phyloP scores from a whole-genome alignment of 92 coral and sea anemone genomes.

The Phenganax marumi region DNA sequence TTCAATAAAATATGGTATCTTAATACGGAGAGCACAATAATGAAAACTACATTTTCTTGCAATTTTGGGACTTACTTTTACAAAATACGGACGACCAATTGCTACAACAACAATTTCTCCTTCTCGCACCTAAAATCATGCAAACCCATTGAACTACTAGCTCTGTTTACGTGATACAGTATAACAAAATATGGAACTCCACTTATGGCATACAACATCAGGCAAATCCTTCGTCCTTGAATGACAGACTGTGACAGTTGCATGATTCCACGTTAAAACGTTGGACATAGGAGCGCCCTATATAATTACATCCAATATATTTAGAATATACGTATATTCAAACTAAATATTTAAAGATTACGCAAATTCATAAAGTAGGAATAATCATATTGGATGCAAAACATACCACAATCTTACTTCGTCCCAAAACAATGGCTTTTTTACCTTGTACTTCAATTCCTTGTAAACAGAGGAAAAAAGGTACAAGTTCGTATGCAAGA shows the following conservation, averaged over 20 bases:
- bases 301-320: neutral
- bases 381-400: neutral
- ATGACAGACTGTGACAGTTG: conserved; percentile 96
- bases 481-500: neutral
- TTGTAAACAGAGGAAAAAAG: neutral
- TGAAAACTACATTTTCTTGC: neutral
- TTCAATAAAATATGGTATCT: neutral
- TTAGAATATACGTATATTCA: neutral
- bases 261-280: conserved; percentile 93
- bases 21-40: neutral
- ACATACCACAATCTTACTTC: conserved; percentile 93
- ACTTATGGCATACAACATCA: conserved; percentile 64
- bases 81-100: conserved; percentile 83
- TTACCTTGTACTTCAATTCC: conserved; percentile 85
- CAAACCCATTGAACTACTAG: neutral
- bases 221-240: conserved; percentile 87
- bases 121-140: conserved; percentile 67
- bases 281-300: conserved; percentile 99
- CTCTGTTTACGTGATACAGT: neutral
- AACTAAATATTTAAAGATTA: neutral
- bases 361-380: neutral
- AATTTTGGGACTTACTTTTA: conserved; percentile 57
- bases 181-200: neutral
- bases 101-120: conserved; percentile 98
- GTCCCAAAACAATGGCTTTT: conserved; percentile 89